phyloP scores from a whole-genome alignment of 2,888 invertebrate species.

The Heteromyza rotundicornis region DNA sequence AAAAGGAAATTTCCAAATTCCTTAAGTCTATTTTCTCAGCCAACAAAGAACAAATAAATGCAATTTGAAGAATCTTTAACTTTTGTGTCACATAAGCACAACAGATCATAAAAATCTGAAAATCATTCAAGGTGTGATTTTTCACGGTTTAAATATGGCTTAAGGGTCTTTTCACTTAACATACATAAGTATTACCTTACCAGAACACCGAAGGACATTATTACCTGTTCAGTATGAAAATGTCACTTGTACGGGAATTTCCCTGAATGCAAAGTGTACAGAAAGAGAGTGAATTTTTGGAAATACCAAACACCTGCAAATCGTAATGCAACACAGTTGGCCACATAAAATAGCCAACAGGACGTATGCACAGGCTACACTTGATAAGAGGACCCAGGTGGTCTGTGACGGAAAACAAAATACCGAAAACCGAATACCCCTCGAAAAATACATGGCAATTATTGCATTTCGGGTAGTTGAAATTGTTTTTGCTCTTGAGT shows the following conservation, averaged over 20 bases:
- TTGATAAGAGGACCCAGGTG: conserved; percentile 2
- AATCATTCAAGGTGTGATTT: neutral
- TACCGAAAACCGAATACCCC: neutral
- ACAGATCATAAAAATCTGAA: neutral
- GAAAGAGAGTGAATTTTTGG: neutral
- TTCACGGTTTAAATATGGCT: neutral
- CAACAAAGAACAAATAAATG: neutral
- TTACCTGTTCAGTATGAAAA: neutral
- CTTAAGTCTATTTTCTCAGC: neutral
- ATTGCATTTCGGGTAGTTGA: neutral
- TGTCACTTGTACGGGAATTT: neutral
- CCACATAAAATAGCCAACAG: neutral
- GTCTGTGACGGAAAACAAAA: neutral
- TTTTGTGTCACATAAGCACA: too few species aligned
- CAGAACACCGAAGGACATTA: neutral
- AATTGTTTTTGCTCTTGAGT: neutral
- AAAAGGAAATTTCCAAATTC: too few species aligned
- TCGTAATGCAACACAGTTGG: neutral
- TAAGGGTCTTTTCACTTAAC: neutral
- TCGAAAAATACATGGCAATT: neutral
- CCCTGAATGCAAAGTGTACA: neutral
- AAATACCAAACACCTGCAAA: conserved; percentile 3
- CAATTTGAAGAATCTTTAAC: neutral
- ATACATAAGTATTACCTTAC: neutral
- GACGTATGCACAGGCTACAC: neutral